Evolutionary conservation across 64 coral and sea anemone genomes (phyloP).

Genomic region (Catalaphyllia jardinei): DNA sequence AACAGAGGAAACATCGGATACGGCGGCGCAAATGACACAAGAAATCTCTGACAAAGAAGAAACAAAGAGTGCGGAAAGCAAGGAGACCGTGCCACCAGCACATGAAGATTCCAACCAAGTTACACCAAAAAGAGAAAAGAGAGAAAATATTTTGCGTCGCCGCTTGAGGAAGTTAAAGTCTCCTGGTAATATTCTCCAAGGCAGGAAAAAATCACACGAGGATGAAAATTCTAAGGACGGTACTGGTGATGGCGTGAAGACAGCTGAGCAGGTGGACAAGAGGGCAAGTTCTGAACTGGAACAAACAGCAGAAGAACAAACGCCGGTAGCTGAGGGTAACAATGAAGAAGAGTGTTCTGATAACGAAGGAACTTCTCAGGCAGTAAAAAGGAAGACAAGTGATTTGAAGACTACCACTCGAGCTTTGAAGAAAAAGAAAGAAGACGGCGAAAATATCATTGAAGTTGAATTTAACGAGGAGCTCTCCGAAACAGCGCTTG

Average conservation of each 20-base stretch:
- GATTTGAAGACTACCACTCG: background rate
- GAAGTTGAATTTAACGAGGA: constrained; percentile 3
- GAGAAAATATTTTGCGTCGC: constrained; percentile 14
- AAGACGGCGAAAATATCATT: background rate
- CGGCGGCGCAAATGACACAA: background rate
- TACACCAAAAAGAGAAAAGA: background rate
- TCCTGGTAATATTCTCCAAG: background rate
- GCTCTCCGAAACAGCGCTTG: background rate
- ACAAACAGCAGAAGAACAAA: background rate
- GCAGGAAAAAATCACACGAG: background rate
- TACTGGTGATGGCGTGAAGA: background rate
- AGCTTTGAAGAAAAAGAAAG: constrained; percentile 6
- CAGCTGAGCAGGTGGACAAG: background rate
- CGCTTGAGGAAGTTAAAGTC: constrained; percentile 17
- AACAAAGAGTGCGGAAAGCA: background rate
- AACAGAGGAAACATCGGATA: background rate
- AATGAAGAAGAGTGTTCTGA: background rate
- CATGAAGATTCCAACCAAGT: background rate
- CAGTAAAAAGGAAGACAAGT: constrained; percentile 25
- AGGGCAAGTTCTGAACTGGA: background rate
- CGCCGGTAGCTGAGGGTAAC: background rate
- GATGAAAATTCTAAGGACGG: background rate
- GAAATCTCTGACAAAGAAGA: constrained; percentile 8
- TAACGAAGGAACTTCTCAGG: background rate
- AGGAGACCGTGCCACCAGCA: background rate